Percentiles rank a stretch among this genome's conserved stretches.
Conservation (phyloP, 2,113 vertebrate genomes). For the Amazona vittata region DNA sequence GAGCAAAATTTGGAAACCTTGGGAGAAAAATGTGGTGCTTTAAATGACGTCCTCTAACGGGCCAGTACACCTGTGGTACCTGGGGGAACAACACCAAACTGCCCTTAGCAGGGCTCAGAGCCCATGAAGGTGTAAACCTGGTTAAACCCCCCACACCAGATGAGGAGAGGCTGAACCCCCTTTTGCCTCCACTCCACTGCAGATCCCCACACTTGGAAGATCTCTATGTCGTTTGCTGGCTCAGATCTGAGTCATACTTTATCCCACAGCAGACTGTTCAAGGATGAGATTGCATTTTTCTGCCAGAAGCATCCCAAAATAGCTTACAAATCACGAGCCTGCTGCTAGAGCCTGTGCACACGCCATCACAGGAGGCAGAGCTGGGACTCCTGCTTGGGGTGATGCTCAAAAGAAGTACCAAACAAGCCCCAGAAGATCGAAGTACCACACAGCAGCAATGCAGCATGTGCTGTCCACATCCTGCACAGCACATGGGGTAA, state of each 20-base stretch:
- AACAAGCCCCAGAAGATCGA: background rate
- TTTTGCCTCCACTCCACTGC: background rate
- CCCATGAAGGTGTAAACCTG: background rate
- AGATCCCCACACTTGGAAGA: background rate
- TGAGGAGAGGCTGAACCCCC: background rate
- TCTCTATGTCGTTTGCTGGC: background rate
- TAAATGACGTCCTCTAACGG: background rate
- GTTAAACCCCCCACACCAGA: accelerated
- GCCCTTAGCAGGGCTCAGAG: background rate
- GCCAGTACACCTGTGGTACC: accelerated
- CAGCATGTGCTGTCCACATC: accelerated
- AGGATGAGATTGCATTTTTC: background rate
- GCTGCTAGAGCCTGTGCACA: background rate
- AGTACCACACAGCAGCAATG: background rate
- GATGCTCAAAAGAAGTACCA: background rate
- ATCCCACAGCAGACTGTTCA: background rate
- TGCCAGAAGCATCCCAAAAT: conserved; percentile 43
- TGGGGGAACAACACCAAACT: background rate
- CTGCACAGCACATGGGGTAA: accelerated
- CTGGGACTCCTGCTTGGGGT: background rate
- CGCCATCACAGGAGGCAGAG: accelerated
- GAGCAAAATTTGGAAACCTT: background rate
- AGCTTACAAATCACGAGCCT: background rate
- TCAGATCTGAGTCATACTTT: background rate
- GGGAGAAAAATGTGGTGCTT: background rate